Evolutionary conservation across 2,888 invertebrate genomes (phyloP), one percentile per base, ranked within the genome.

Genomic region (Clunio marinus): DNA sequence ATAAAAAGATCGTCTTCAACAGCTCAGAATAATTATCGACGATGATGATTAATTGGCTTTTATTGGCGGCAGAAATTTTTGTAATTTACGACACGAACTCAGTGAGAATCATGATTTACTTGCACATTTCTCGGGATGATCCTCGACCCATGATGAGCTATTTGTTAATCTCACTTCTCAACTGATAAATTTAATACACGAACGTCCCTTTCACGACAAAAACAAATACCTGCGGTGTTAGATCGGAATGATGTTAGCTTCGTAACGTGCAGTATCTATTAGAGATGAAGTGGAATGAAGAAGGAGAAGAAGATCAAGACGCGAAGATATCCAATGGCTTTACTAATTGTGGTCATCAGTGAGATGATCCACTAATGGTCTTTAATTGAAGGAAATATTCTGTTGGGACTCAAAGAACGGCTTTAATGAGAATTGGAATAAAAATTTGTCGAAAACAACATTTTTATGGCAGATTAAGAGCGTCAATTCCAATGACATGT

Each of bases 331-430:
- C 51, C 51, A 17, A 22, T 17, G 51, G 51, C 17, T 51, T 51
- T 17, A 51, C 51, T 51, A 51, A 51, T 51, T 51, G 51, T 51
- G 51, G 51, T 22, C 51, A 51, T 51, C 51, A 51, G 17, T 10
- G 20, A 51, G 51, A 51, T 51, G 51, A 51, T 51, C 51, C n/a
- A 20, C 51, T 51, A 51, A 51, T 51, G 51, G 22, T 17, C 20
- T 20, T 20, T 51, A 51, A 51, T 51, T 51, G 51, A 51, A n/a
- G n/a, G n/a, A 51, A 51, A 51, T 17, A 22, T 51, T 22, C 51
- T 51, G 32, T 10, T 32, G 5, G 4, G 32, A 10, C 4, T 7
- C 5, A 32, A 32, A n/a, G 51, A 22, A 20, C 17, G 51, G 20
- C 22, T 57, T 24, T 57, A 57, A 57, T 57, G 57, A n/a, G n/a